Base-by-base conservation (phyloP, 2,113 vertebrate genomes). In the Oenanthe oenanthe region DNA sequence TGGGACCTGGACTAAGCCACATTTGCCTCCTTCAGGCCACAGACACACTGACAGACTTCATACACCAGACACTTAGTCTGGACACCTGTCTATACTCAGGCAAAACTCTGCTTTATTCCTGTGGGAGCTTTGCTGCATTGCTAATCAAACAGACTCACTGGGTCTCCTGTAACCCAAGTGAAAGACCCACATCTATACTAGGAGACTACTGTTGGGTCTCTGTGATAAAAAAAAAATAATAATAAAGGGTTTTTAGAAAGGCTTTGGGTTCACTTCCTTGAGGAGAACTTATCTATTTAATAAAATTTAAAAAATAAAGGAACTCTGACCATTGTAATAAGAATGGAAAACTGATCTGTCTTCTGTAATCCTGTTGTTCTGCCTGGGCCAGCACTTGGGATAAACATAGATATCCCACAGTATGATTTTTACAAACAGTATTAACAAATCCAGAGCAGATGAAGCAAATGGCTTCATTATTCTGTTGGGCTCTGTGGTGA, bases 61-160 rank as follows among this genome's bases (percentile, higher is more conserved):
- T 4, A 7, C 0, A 0, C 42, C 58, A 66, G 47, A 17, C 26
- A 61, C 31, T 45, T 57, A 20, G 4, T 83, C 74, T 48, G 45
- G 45, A 32, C 53, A 56, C 74, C 51, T 53, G 28, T 31, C 63
- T 50, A 1, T 36, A 67, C 68, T 53, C n/a, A 60, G 19, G 51
- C 1, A 9, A 86, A 45, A 56, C 29, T 51, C 53, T 2, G 1
- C 10, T 17, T 63, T 56, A 48, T 38, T 85, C 26, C 51, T 71
- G 2, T 4, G 22, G 56, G 51, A 96, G 40, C 20, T 36, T 20
- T 38, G 43, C 57, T 70, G 24, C 56, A 74, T 22, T 66, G 21
- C 56, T 76, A 50, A 73, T 70, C 28, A 62, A 80, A 79, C 66
- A 85, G 58, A 8, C 25, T 68, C 4, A 0, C 9, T 11, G 3